phyloP scores from a whole-genome alignment of 2,888 invertebrate species.

The Drosophila limbata region DNA sequence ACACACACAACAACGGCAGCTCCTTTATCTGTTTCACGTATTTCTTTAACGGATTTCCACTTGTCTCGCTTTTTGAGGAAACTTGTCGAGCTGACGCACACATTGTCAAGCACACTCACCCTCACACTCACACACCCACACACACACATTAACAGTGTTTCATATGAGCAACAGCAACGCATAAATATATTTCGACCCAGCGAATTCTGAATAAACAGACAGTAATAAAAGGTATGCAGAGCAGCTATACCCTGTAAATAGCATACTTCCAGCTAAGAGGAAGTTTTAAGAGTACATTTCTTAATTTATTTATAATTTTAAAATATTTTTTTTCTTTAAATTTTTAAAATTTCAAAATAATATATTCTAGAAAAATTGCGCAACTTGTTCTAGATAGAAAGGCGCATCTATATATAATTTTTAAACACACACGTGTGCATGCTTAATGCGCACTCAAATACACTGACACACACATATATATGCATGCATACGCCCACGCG shows the following conservation, averaged over 20 bases:
- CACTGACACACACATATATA: slow-evolving; percentile 8
- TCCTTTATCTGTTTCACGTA: slow-evolving; percentile 73
- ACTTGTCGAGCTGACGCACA: slow-evolving; percentile 71
- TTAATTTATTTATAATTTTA: background rate
- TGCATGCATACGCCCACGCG: slow-evolving; percentile 9
- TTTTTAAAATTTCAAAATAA: background rate
- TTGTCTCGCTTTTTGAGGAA: slow-evolving; percentile 74
- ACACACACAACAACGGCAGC: slow-evolving; percentile 36
- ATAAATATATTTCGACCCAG: slow-evolving; percentile 51
- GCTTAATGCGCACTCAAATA: slow-evolving; percentile 7
- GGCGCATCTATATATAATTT: background rate
- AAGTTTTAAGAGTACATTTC: no score
- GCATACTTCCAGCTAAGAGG: no score
- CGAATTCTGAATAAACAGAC: slow-evolving; percentile 33
- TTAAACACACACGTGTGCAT: slow-evolving; percentile 16
- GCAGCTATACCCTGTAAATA: slow-evolving; percentile 35
- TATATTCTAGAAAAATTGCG: background rate
- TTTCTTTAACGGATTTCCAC: slow-evolving; percentile 80
- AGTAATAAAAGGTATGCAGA: slow-evolving; percentile 22
- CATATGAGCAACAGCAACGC: slow-evolving; percentile 48
- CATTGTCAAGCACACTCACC: slow-evolving; percentile 51
- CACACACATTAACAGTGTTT: slow-evolving; percentile 15
- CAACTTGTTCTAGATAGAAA: slow-evolving; percentile 1
- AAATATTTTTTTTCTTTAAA: background rate
- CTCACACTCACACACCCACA: slow-evolving; percentile 19